phyloP scores from a whole-genome alignment of 92 coral and sea anemone species.

The Micromussa lordhowensis region DNA sequence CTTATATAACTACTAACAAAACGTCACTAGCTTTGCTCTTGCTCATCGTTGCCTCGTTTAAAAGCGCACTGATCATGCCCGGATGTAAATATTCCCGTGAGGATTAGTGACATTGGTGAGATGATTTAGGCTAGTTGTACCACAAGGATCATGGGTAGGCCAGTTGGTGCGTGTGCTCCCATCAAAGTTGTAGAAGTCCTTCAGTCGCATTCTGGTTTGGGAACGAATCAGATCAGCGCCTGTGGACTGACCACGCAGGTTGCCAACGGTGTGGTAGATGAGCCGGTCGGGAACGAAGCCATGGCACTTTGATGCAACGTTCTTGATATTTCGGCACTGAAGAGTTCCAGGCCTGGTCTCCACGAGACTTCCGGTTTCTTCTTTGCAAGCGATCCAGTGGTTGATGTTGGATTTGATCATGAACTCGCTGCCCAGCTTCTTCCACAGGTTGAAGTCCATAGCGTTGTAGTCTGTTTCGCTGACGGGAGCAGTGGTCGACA shows the following conservation, averaged over 20 bases:
- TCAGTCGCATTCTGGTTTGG: constrained; percentile 7
- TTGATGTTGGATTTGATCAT: constrained; percentile 80
- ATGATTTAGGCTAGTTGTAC: constrained; percentile 33
- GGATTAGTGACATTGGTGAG: constrained; percentile 49
- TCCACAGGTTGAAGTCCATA: constrained; percentile 62
- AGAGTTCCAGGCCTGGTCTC: constrained; percentile 8
- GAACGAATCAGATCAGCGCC: constrained; percentile 59
- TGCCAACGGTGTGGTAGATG: constrained; percentile 33
- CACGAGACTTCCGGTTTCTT: constrained; percentile 55
- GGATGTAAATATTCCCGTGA: constrained; percentile 67
- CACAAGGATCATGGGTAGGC: constrained; percentile 83
- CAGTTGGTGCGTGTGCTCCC: constrained; percentile 58
- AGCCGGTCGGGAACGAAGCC: constrained; percentile 52
- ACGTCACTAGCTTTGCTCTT: neutral
- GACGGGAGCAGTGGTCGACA: constrained; percentile 56
- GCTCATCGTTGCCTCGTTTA: neutral
- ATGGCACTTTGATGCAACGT: constrained; percentile 43
- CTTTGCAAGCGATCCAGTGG: constrained; percentile 73
- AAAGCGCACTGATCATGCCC: constrained; percentile 6
- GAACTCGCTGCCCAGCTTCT: constrained; percentile 64
- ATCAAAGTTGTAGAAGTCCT: constrained; percentile 69
- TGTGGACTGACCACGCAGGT: constrained; percentile 18
- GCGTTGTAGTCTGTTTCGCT: constrained; percentile 56
- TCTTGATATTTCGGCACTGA: constrained; percentile 27
- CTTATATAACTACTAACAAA: neutral